Evolutionary conservation across 2,113 vertebrate genomes (phyloP).

Genomic region (Oreotrochilus melanogaster): DNA sequence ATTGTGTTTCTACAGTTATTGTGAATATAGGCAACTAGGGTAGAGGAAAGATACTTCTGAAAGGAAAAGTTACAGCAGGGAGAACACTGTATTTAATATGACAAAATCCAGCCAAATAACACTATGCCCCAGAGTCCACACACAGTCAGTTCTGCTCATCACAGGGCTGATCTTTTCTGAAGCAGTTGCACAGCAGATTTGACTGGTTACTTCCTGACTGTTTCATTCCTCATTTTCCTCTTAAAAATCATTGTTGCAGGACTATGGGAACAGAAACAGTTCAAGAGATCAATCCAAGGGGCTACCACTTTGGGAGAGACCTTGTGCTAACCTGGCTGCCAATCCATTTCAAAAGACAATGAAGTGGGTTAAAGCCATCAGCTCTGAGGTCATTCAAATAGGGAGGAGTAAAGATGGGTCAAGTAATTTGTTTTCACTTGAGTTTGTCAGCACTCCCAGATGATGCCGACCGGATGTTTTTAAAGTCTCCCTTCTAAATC

Average conservation of each 20-base stretch:
- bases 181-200: not conserved
- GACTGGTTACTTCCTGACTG: not conserved
- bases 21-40: constrained; percentile 7
- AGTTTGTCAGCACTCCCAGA: not conserved
- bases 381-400: not conserved
- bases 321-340: not conserved
- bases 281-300: not conserved
- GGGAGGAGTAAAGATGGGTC: not conserved
- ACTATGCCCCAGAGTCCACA: not conserved
- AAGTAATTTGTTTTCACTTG: not conserved
- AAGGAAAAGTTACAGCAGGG: not conserved
- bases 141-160: not conserved
- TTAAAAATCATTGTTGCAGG: not conserved
- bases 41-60: constrained; percentile 7
- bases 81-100: constrained; percentile 38
- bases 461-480: not conserved
- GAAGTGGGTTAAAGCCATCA: not conserved
- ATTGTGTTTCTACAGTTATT: not conserved
- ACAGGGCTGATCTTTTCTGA: not conserved
- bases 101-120: constrained; percentile 21
- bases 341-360: not conserved
- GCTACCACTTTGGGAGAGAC: not conserved
- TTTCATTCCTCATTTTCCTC: not conserved
- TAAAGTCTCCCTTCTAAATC: not conserved
- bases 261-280: not conserved